phyloP scores from a whole-genome alignment of 2,888 invertebrate genomes.

The Chrysolina oricalcia region DNA sequence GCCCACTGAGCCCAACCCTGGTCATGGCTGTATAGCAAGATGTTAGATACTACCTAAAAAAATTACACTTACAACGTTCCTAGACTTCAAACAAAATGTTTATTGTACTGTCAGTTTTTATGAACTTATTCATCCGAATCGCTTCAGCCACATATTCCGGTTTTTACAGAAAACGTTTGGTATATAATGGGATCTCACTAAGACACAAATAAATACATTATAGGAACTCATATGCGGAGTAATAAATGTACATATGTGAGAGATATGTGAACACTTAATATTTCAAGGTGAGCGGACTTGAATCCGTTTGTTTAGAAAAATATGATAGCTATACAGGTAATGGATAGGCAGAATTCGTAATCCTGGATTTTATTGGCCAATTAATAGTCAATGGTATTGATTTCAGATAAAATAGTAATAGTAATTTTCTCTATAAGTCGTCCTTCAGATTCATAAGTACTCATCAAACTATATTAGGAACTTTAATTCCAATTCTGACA shows the following conservation, averaged over 20 bases:
- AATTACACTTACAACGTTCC: conserved; percentile 36
- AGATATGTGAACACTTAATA: conserved; percentile 22
- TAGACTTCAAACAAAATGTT: conserved; percentile 40
- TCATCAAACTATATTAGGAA: too few species aligned
- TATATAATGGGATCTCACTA: conserved; percentile 4
- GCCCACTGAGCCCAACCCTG: conserved; percentile 43
- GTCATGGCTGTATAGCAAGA: conserved; percentile 43
- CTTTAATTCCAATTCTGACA: too few species aligned
- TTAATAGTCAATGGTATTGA: too few species aligned
- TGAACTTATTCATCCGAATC: conserved; percentile 32
- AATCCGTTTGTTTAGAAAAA: neutral
- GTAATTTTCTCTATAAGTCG: too few species aligned
- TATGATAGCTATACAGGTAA: neutral
- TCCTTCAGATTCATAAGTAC: too few species aligned
- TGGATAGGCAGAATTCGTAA: neutral
- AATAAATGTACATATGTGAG: conserved; percentile 11
- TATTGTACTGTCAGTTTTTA: conserved; percentile 40
- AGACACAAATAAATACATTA: conserved; percentile 15
- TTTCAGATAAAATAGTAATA: too few species aligned
- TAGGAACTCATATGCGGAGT: conserved; percentile 15
- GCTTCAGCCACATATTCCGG: neutral
- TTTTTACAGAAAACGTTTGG: conserved; percentile 21
- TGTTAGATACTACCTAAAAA: conserved; percentile 44
- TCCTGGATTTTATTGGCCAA: neutral
- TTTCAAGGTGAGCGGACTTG: conserved; percentile 16